Percentiles rank a stretch among this genome's conserved stretches.
Evolutionary conservation across 2,797 vertebrate genomes (phyloP).

Genomic region (Dryobates pubescens): DNA sequence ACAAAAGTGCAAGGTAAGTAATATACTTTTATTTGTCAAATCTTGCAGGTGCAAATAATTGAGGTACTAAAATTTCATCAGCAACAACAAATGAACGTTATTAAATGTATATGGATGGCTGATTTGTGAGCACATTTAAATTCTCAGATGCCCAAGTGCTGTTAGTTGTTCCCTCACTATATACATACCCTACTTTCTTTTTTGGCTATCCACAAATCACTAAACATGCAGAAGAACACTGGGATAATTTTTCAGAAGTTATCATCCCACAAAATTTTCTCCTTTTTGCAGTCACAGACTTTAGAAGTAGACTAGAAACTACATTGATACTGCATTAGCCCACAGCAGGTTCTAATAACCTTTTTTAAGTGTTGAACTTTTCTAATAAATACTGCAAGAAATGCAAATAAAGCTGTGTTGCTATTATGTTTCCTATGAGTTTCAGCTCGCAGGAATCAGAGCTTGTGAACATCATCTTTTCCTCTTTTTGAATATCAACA

Average conservation of each 20-base stretch:
- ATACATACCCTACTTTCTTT: not conserved
- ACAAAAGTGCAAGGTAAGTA: not conserved
- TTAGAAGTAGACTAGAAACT: not conserved
- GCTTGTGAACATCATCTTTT: not conserved
- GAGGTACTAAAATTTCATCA: not conserved
- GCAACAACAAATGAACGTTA: not conserved
- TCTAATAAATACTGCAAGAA: not conserved
- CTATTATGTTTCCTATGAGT: not conserved
- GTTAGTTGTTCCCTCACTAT: not conserved
- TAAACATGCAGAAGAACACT: not conserved
- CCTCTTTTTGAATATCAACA: not conserved
- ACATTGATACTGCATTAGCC: not conserved
- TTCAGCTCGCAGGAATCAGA: not conserved
- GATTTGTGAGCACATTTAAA: not conserved
- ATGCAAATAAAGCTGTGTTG: not conserved
- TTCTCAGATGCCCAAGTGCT: not conserved
- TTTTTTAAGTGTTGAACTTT: not conserved
- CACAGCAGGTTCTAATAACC: not conserved
- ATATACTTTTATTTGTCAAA: not conserved
- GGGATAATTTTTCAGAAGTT: not conserved
- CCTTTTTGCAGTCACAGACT: not conserved
- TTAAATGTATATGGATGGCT: not conserved
- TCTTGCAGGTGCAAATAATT: not conserved
- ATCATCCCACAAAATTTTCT: not conserved
- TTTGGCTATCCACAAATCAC: not conserved